These are phyloP conservation scores for Leucoma salicis DNA, from an alignment of 2,888 invertebrate species.

Conservation along the genomic window DNA sequence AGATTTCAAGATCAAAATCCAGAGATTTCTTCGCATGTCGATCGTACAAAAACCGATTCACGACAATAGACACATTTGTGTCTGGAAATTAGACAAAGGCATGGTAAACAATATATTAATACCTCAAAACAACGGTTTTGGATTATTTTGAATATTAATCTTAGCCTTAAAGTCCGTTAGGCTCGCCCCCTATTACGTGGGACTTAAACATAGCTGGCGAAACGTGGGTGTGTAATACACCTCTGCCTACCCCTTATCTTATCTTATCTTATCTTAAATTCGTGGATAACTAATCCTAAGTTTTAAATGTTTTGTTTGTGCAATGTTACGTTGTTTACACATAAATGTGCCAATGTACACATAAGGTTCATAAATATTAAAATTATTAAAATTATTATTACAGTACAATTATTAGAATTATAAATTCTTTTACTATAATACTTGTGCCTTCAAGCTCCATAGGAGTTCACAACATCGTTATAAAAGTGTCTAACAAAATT, in stretches of 20 bases:
- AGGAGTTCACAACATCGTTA: slow-evolving; percentile 41
- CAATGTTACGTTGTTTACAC: not conserved
- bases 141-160: not conserved
- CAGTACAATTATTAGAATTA: slow-evolving; percentile 55
- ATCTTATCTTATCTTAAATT: no score
- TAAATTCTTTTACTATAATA: slow-evolving; percentile 40
- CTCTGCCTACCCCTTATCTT: no score
- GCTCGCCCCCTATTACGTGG: not conserved
- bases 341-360: slow-evolving; percentile 45
- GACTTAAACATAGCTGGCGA: no score
- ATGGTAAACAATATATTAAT: no score
- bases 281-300: no score
- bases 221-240: no score
- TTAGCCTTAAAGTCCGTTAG: not conserved
- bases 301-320: not conserved
- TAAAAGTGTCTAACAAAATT: slow-evolving; percentile 44
- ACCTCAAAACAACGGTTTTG: not conserved
- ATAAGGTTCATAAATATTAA: slow-evolving; percentile 19
- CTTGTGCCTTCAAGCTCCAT: slow-evolving; percentile 57
- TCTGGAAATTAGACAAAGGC: no score
- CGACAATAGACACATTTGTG: no score
- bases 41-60: no score
- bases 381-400: slow-evolving; percentile 20
- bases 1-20: no score
- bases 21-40: no score